Percentiles rank a stretch among this genome's conserved stretches.
phyloP scores from a whole-genome alignment of 2,113 vertebrate genomes.

The Hyaena hyaena region DNA sequence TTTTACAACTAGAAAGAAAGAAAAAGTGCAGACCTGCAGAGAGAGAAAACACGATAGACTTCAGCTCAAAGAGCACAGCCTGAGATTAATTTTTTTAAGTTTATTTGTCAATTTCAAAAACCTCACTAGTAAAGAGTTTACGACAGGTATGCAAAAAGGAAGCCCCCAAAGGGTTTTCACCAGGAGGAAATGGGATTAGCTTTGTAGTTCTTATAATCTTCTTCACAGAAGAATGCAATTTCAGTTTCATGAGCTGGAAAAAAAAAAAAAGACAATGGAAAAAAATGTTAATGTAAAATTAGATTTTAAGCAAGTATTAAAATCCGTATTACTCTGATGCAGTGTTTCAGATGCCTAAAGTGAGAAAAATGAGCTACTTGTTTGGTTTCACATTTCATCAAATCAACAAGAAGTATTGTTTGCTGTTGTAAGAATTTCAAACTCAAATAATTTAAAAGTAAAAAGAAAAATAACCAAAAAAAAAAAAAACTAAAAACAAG shows the following conservation, averaged over 20 bases:
- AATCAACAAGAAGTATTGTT: not conserved
- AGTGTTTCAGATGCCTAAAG: not conserved
- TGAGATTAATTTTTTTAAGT: slow-evolving; percentile 78
- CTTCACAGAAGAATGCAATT: slow-evolving; percentile 93
- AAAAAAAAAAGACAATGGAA: slow-evolving; percentile 75
- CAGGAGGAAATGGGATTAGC: slow-evolving; percentile 89
- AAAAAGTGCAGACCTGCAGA: not conserved
- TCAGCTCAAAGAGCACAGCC: not conserved
- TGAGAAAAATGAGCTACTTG: not conserved
- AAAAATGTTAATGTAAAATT: slow-evolving; percentile 55
- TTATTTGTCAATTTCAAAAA: slow-evolving; percentile 86
- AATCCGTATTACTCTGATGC: not conserved
- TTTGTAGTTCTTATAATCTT: slow-evolving; percentile 93
- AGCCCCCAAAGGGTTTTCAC: slow-evolving; percentile 81
- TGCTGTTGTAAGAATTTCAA: not conserved
- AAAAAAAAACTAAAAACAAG: slow-evolving; percentile 60
- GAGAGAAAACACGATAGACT: slow-evolving; percentile 32
- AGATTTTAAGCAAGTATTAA: slow-evolving; percentile 64
- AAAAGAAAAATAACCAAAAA: slow-evolving; percentile 28
- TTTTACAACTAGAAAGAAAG: slow-evolving; percentile 25
- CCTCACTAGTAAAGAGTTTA: slow-evolving; percentile 83
- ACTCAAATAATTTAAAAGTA: slow-evolving; percentile 42
- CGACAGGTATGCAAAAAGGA: slow-evolving; percentile 67
- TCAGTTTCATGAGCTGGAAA: slow-evolving; percentile 94
- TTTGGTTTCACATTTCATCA: not conserved